Evolutionary conservation across 2,888 invertebrate species (phyloP).

Genomic region (Lycocerus yunnanus): DNA sequence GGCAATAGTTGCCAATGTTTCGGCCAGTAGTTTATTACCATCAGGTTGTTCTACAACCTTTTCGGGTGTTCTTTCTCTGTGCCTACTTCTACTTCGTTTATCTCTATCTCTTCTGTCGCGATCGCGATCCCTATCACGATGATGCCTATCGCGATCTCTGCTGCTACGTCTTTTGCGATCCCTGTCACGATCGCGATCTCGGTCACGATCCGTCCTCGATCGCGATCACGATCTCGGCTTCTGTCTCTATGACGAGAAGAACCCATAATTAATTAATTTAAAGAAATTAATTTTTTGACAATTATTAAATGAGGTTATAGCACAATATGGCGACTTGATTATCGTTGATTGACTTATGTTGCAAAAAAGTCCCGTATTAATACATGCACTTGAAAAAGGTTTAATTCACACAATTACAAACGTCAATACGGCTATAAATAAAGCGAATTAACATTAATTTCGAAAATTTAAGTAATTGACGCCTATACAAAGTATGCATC

Average conservation of each 20-base stretch:
- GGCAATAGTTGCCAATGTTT: conserved; percentile 56
- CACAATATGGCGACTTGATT: not conserved
- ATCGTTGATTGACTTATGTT: not conserved
- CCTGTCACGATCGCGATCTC: conserved; percentile 49
- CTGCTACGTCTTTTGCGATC: conserved; percentile 42
- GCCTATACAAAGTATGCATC: not conserved
- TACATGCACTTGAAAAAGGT: not conserved
- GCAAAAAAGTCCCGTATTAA: not conserved
- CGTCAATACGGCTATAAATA: not conserved
- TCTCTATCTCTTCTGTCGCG: conserved; percentile 30
- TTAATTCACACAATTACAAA: not conserved
- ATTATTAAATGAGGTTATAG: not conserved
- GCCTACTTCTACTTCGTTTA: conserved; percentile 49
- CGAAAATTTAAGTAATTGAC: not conserved
- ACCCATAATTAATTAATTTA: conserved; percentile 57
- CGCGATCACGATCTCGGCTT: conserved; percentile 46
- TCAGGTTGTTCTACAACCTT: conserved; percentile 51
- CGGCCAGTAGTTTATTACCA: conserved; percentile 58
- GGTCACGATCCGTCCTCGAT: conserved; percentile 47
- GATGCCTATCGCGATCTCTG: conserved; percentile 38
- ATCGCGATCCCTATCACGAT: conserved; percentile 28
- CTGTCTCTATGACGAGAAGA: conserved; percentile 50
- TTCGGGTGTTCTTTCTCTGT: conserved; percentile 42
- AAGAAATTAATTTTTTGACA: not conserved
- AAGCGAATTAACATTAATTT: not conserved